These are phyloP conservation scores for Tipula lateralis DNA, from an alignment of 2,888 invertebrate species.

Conservation along the genomic window DNA sequence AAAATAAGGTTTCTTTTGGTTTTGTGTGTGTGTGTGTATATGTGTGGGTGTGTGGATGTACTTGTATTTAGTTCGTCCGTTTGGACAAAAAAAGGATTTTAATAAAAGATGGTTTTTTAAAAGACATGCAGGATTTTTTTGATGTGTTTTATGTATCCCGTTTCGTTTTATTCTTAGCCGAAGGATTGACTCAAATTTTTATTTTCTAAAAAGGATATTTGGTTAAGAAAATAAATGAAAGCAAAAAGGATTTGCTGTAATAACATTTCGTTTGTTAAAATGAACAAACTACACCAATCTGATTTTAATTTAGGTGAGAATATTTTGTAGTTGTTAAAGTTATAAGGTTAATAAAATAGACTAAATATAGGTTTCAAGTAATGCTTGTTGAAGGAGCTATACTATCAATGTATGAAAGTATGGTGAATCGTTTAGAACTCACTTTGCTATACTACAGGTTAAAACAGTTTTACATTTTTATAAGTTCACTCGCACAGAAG, in stretches of 20 bases:
- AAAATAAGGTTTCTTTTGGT: not conserved
- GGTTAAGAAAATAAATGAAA: not conserved
- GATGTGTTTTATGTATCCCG: constrained; percentile 1
- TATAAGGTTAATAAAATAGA: too few species aligned
- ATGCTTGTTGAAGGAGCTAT: too few species aligned
- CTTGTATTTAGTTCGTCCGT: not conserved
- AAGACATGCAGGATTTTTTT: constrained; percentile 19
- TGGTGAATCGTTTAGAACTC: too few species aligned
- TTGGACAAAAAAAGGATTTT: constrained; percentile 12
- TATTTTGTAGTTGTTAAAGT: not conserved
- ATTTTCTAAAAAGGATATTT: constrained; percentile 6
- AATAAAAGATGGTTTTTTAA: constrained; percentile 19
- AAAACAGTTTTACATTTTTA: too few species aligned
- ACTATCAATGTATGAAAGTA: too few species aligned
- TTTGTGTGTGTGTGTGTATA: not conserved
- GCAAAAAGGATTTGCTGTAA: not conserved
- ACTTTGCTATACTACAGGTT: too few species aligned
- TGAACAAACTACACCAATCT: constrained; percentile 19
- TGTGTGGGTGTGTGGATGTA: not conserved
- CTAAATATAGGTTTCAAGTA: too few species aligned
- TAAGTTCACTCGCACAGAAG: too few species aligned
- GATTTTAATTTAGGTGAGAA: not conserved
- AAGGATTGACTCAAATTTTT: constrained; percentile 15
- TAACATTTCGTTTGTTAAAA: constrained; percentile 19
- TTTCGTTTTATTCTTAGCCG: not conserved